Evolutionary conservation across 2,888 invertebrate species (phyloP).

Genomic region (Selenia dentaria): DNA sequence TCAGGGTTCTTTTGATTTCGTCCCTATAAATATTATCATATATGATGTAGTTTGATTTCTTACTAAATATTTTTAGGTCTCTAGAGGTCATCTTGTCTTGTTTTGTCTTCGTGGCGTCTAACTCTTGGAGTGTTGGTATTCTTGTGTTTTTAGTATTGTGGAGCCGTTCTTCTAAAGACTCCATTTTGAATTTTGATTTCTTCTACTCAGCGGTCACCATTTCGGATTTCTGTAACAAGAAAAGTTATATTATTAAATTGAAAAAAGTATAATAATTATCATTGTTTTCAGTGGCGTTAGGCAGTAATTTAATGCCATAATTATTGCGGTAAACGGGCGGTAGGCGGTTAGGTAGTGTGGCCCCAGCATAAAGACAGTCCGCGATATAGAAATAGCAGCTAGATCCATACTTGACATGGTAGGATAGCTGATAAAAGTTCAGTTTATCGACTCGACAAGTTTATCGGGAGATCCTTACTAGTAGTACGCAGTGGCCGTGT

Average conservation of each 20-base stretch:
- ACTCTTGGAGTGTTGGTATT: conserved; percentile 59
- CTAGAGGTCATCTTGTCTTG: conserved; percentile 33
- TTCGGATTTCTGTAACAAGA: conserved; percentile 43
- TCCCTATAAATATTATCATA: conserved; percentile 60
- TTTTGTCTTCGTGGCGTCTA: conserved; percentile 38
- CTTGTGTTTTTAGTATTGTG: conserved; percentile 35
- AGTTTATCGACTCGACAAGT: too few relatives aligned
- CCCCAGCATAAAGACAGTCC: too few relatives aligned
- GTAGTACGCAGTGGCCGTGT: too few relatives aligned
- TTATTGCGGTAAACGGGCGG: too few relatives aligned
- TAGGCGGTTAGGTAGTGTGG: too few relatives aligned
- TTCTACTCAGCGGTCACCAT: conserved; percentile 35
- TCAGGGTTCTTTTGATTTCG: conserved; percentile 54
- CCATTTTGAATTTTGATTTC: conserved; percentile 20
- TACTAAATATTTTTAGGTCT: conserved; percentile 34
- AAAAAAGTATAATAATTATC: too few relatives aligned
- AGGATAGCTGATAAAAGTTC: too few relatives aligned
- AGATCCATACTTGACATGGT: too few relatives aligned
- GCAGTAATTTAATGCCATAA: too few relatives aligned
- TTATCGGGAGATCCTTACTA: too few relatives aligned
- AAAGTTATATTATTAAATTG: background rate
- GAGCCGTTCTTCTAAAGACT: conserved; percentile 35
- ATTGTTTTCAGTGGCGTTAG: too few relatives aligned
- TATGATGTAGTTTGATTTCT: conserved; percentile 51
- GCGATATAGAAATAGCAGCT: too few relatives aligned